A percentile compares a stretch with the other conserved stretches of the same genome.
These are phyloP conservation scores for Nestor notabilis DNA, from an alignment of 2,113 vertebrate genomes.

Conservation along the genomic window DNA sequence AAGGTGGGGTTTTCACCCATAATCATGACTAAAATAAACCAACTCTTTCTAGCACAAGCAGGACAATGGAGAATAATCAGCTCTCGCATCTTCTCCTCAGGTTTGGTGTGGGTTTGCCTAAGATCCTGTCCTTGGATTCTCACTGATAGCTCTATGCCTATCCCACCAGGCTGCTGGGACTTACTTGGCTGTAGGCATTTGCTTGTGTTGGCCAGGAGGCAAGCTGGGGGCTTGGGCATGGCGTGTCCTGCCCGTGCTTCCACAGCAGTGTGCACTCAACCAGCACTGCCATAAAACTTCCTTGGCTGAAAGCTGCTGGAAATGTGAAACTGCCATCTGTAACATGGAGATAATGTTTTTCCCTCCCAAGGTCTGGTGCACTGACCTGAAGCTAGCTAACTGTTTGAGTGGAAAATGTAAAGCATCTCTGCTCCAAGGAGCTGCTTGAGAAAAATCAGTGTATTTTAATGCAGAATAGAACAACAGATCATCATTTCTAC, in stretches of 20 bases:
- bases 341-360: neutral
- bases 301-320: neutral
- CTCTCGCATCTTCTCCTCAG: neutral
- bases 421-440: neutral
- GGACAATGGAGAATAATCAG: neutral
- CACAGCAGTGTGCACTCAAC: neutral
- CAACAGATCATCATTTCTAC: neutral
- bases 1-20: neutral
- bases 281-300: neutral
- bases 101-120: neutral
- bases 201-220: neutral
- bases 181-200: neutral
- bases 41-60: neutral
- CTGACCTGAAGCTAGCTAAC: neutral
- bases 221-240: neutral
- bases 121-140: neutral
- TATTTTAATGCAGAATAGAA: neutral
- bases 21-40: neutral
- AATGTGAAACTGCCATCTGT: neutral
- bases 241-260: neutral
- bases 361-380: neutral
- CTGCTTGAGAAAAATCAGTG: neutral
- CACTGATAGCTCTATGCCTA: neutral
- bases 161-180: neutral
- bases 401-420: neutral